phyloP scores from a whole-genome alignment of 2,797 vertebrate genomes.

The Enteromius mattozi region DNA sequence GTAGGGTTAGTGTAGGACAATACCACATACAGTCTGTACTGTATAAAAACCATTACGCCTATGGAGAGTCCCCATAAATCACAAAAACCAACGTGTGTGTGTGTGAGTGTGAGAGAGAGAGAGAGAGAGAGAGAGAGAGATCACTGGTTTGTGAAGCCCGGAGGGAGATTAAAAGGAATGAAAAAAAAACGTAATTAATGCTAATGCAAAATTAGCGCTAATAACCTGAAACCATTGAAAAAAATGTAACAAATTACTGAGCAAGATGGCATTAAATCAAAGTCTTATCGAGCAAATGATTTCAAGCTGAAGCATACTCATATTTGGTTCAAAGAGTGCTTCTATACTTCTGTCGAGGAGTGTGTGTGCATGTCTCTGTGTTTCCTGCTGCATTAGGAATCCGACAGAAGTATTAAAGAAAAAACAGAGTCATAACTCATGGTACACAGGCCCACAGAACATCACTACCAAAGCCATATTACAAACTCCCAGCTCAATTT shows the following conservation, averaged over 20 bases:
- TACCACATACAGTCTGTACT: too few species aligned
- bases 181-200: conserved; percentile 12
- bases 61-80: too few species aligned
- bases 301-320: conserved; percentile 12
- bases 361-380: not conserved
- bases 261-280: conserved; percentile 45
- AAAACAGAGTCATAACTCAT: conserved; percentile 37
- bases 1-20: too few species aligned
- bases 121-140: not conserved
- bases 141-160: conserved; percentile 34
- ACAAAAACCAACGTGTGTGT: too few species aligned
- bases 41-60: too few species aligned
- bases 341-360: conserved; percentile 1
- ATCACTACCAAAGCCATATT: conserved; percentile 28
- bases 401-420: not conserved
- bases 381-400: conserved; percentile 28
- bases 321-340: conserved; percentile 25
- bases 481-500: conserved; percentile 41
- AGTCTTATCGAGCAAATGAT: conserved; percentile 38
- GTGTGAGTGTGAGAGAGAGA: not conserved
- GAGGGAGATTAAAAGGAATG: conserved; percentile 8
- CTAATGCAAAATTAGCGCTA: conserved; percentile 45
- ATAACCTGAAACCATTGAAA: conserved; percentile 45
- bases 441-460: conserved; percentile 12
- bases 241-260: conserved; percentile 47